Evolutionary conservation across 2,113 vertebrate species (phyloP), one percentile per base, ranked within the genome.

Genomic region (Emydocephalus ijimae): DNA sequence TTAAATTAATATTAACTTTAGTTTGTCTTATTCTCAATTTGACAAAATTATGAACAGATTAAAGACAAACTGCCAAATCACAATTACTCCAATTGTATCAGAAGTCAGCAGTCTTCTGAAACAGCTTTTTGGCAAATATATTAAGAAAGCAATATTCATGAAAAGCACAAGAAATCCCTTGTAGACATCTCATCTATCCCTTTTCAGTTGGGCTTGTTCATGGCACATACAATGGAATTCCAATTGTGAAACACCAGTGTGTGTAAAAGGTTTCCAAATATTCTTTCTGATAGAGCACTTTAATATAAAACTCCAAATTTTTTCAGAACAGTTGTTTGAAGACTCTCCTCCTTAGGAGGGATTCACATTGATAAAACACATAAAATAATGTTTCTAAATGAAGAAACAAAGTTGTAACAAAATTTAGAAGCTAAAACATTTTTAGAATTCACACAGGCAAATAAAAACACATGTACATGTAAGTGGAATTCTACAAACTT

Each of bases 291-390:
- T 85, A 43, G 34, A 24, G 23, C 69, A 59, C 85, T 57, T 39
- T 50, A 89, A 89, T n/a, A 29, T 74, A 91, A 39, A 34, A 74
- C 69, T 3, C 34, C 4, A 50, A 57, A 89, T 85, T 69, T 69
- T 69, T 29, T 85, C 29, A 92, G 26, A 29, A 85, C 29, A 5
- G 18, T 89, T 85, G 59, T 86, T 89, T 81, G 52, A 12, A 89
- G 43, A 43, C 43, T 48, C 69, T 85, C 54, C 88, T 85, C 88
- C 86, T 88, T 88, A 89, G 64, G 88, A 92, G 64, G 64, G 91
- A 89, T 57, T 43, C 87, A 85, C 64, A 48, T 10, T 43, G 15
- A 26, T 34, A 89, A 92, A 56, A 89, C 69, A 85, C 39, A 85
- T 14, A 69, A 18, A 88, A 34, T 87, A n/a, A 56, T 34, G 55